Evolutionary conservation across 2,888 invertebrate genomes (phyloP).

Genomic region (Linnaemya tessellans): DNA sequence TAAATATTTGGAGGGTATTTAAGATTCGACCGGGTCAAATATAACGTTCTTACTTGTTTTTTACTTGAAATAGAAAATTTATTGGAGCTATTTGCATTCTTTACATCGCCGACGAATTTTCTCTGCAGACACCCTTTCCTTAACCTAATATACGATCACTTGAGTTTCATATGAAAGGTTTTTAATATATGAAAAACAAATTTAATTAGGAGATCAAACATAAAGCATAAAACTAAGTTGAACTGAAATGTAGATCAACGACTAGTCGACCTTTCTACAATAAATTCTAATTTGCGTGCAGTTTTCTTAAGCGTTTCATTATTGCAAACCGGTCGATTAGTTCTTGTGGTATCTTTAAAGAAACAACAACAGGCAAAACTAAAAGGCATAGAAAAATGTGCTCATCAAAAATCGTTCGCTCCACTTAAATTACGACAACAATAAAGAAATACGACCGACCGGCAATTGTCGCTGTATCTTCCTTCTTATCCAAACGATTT

Average conservation of each 20-base stretch:
- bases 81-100: too few species aligned
- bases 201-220: not conserved
- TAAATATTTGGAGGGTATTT: too few species aligned
- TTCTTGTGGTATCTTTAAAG: constrained; percentile 13
- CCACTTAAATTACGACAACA: constrained; percentile 37
- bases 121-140: too few species aligned
- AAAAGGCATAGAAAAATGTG: constrained; percentile 15
- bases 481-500: constrained; percentile 67
- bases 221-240: too few species aligned
- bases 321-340: constrained; percentile 59
- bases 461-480: constrained; percentile 37
- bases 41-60: too few species aligned
- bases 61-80: too few species aligned
- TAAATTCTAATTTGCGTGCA: not conserved
- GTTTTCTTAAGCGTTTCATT: constrained; percentile 1
- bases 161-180: too few species aligned
- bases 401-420: constrained; percentile 30
- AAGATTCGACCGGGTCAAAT: too few species aligned
- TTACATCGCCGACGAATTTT: too few species aligned
- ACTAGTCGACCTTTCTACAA: not conserved
- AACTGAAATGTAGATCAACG: not conserved
- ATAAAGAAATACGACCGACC: not conserved
- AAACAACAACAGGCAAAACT: not conserved
- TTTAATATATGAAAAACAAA: too few species aligned
- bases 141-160: too few species aligned